Conservation (phyloP, 2,113 vertebrate genomes). For the Indri indri region DNA sequence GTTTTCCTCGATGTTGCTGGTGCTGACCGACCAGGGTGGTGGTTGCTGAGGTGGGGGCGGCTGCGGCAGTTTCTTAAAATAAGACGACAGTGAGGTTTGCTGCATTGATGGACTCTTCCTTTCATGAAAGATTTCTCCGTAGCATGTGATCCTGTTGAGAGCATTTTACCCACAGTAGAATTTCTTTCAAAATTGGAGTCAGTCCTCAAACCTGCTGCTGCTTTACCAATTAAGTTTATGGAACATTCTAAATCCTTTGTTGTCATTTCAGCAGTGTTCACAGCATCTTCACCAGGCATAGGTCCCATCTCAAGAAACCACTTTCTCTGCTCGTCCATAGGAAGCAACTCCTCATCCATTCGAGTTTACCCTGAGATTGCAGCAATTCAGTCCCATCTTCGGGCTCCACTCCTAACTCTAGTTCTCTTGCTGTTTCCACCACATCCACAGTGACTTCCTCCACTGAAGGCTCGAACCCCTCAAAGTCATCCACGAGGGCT, state of each 20-base stretch:
- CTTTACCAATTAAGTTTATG: not conserved
- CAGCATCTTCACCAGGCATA: not conserved
- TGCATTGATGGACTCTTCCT: not conserved
- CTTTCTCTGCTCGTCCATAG: not conserved
- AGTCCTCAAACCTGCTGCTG: not conserved
- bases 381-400: not conserved
- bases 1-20: not conserved
- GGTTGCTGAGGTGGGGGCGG: not conserved
- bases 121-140: not conserved
- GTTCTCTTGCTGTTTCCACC: not conserved
- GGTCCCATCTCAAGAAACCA: not conserved
- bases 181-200: not conserved
- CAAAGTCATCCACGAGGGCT: not conserved
- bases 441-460: not conserved
- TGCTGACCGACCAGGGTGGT: not conserved
- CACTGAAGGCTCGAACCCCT: not conserved
- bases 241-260: not conserved
- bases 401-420: not conserved
- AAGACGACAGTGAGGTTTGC: not conserved
- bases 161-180: not conserved
- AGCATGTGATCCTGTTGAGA: not conserved
- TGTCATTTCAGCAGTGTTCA: not conserved
- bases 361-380: not conserved
- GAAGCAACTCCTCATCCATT: not conserved
- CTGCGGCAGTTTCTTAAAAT: not conserved